Evolutionary conservation across 2,888 invertebrate genomes (phyloP).

Genomic region (Polymixis lichenea): DNA sequence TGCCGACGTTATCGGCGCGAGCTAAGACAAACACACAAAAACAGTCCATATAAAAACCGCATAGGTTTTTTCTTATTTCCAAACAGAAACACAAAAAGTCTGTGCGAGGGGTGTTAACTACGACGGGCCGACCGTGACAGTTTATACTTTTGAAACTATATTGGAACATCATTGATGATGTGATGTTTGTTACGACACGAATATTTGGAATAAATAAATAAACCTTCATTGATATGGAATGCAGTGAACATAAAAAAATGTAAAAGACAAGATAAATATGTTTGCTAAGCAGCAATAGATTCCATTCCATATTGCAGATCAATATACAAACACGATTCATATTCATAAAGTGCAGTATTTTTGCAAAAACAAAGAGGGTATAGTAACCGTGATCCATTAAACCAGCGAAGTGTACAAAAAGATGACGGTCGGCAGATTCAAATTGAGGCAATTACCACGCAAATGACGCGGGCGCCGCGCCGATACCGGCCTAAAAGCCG

Average conservation of each 20-base stretch:
- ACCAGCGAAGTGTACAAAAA: constrained; percentile 72
- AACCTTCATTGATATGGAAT: constrained; percentile 19
- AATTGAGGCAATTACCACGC: constrained; percentile 85
- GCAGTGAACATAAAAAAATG: constrained; percentile 16
- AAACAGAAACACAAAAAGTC: constrained; percentile 79
- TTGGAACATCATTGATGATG: constrained; percentile 41
- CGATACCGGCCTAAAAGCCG: constrained; percentile 83
- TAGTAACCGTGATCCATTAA: constrained; percentile 76
- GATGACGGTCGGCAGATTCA: constrained; percentile 79
- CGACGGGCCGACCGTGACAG: constrained; percentile 73
- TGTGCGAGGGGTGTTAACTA: constrained; percentile 82
- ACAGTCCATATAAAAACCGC: constrained; percentile 82
- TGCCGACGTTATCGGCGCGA: constrained; percentile 79
- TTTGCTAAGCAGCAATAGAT: constrained; percentile 6
- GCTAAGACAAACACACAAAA: constrained; percentile 87
- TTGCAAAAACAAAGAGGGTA: constrained; percentile 45
- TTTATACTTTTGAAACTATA: constrained; percentile 64
- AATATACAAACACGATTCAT: constrained; percentile 41
- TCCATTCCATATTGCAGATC: constrained; percentile 11
- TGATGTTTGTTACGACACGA: constrained; percentile 46
- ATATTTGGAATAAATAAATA: constrained; percentile 41
- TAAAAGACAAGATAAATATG: constrained; percentile 12
- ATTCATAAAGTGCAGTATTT: constrained; percentile 43
- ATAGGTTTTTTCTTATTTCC: constrained; percentile 79
- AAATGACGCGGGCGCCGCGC: constrained; percentile 83